A percentile compares a stretch with the other conserved stretches of the same genome.
Conservation (phyloP, 2,797 vertebrate species). For the Halcyon smyrnensis region DNA sequence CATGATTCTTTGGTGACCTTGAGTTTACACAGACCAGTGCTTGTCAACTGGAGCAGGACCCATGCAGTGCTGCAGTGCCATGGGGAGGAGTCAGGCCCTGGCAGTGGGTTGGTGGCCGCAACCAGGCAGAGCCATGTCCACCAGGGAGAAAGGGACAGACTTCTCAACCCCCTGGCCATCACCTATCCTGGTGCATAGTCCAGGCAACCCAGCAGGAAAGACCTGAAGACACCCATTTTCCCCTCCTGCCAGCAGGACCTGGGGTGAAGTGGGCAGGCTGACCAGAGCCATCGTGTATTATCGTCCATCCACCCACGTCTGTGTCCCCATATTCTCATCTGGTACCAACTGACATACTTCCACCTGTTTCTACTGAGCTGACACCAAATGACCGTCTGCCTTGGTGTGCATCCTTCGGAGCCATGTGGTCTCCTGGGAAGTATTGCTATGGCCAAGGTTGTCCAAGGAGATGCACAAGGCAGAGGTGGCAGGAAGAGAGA, state of each 20-base stretch:
- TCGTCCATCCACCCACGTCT: background rate
- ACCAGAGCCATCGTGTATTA: fast-evolving
- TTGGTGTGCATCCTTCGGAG: background rate
- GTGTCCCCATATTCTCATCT: background rate
- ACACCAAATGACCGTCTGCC: background rate
- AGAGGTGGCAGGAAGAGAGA: slow-evolving; percentile 27
- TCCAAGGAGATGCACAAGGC: background rate
- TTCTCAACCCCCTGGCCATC: background rate
- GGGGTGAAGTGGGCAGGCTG: background rate
- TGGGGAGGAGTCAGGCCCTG: background rate
- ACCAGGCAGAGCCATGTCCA: background rate
- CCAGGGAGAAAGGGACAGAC: background rate
- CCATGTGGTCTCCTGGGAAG: background rate
- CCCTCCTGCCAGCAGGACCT: background rate
- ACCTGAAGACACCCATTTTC: background rate
- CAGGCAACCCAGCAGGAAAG: background rate
- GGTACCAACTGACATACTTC: background rate
- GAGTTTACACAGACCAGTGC: fast-evolving
- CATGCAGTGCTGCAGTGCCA: background rate
- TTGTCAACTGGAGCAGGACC: background rate
- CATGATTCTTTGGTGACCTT: background rate
- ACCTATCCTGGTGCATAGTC: background rate
- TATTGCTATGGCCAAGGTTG: background rate
- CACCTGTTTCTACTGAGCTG: background rate
- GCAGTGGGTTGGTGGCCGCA: background rate